Conservation (phyloP, 2,888 invertebrate genomes). For the Mythimna pallens region DNA sequence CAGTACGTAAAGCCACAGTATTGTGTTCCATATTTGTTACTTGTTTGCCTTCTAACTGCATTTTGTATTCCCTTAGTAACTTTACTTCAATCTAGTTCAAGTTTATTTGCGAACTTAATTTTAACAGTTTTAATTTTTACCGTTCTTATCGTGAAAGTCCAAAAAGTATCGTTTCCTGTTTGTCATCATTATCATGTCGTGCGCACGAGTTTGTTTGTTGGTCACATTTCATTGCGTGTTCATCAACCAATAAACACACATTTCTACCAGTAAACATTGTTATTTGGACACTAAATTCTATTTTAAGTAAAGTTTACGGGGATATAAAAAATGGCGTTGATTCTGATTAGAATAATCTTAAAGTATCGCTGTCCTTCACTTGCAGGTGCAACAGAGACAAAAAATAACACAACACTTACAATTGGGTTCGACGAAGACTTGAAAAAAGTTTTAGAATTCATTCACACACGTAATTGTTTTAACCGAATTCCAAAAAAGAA, state of each 20-base stretch:
- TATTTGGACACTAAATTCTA: conserved; percentile 8
- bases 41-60: conserved; percentile 14
- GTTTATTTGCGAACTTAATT: conserved; percentile 3
- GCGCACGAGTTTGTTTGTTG: conserved; percentile 18
- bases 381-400: neutral
- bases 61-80: conserved; percentile 33
- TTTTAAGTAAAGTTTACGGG: conserved; percentile 5
- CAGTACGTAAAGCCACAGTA: neutral
- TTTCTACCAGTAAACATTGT: conserved; percentile 11
- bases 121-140: conserved; percentile 15
- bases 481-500: no score
- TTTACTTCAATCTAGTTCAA: conserved; percentile 9
- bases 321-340: conserved; percentile 13
- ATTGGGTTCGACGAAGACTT: neutral
- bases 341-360: neutral
- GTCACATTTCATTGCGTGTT: conserved; percentile 11
- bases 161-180: conserved; percentile 37
- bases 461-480: no score
- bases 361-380: conserved; percentile 16
- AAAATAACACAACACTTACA: neutral
- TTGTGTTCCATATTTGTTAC: conserved; percentile 34
- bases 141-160: conserved; percentile 13
- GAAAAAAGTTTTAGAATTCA: no score
- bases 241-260: conserved; percentile 1
- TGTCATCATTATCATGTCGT: conserved; percentile 12